Evolutionary conservation across 2,797 vertebrate genomes (phyloP), one percentile per base, ranked within the genome.

Genomic region (Sebastes matsubarae): DNA sequence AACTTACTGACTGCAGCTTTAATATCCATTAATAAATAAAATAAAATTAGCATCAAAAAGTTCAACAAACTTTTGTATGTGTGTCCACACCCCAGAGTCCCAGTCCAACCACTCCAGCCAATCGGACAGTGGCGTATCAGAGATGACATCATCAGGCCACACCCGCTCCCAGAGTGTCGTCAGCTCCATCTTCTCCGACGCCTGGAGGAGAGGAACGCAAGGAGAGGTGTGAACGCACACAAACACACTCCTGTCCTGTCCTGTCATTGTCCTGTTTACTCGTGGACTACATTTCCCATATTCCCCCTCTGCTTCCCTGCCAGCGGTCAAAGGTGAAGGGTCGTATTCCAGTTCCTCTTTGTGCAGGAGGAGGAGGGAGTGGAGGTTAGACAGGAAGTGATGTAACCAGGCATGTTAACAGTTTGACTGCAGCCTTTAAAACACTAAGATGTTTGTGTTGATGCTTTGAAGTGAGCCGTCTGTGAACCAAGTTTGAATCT

Each of bases 81-180:
- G 4, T 32, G 18, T 58, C 11, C 24, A 3, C 55, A 4, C 46
- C 18, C 10, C 81, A 97, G 96, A 97, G 88, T 96, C 95, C 30
- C 98, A 99, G 70, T 99, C 98, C 75, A 99, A 98, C 93, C 97
- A 99, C 94, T 99, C 98, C 75, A 98, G 97, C 94, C 98, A 99
- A 84, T 99, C 98, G 58, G 98, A 99, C 89, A 99, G 98, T 8
- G 98, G 98, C 2, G 96, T 99, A 25, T 99, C 97, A n/a, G 98
- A 99, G 90, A 96, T 96, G 11, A 96, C 96, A 34, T 96, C 97
- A 38, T 95, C 96, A 27, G 96, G 97, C 82, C 98, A 99, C 46
- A 78, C 96, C 64, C 98, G 98, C 69, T 98, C 98, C 68, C 98
- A 99, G 91, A 99, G 98, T 78, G 96, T 95, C 0, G 98, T 99